Base-by-base conservation (phyloP, 2,888 invertebrate species). In the Oligia latruncula region DNA sequence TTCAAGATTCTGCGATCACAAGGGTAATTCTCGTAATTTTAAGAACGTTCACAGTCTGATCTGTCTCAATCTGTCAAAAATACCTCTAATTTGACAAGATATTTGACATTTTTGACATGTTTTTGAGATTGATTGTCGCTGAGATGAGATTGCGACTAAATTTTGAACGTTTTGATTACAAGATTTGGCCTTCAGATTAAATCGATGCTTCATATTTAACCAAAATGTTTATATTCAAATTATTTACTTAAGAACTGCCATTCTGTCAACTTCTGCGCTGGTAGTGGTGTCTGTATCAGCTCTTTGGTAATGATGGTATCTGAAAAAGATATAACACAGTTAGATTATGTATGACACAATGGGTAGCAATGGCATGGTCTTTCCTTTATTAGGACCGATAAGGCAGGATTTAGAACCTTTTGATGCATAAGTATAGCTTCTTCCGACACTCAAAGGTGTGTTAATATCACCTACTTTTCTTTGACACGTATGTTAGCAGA, bases 231-330 rank as follows among this genome's bases (percentile, higher is more conserved):
- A 11, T 11, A 23, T 8, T 17, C 17, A 74, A n/a, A 65, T 4
- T 15, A 88, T 90, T 87, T 87, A 91, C 91, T 88, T 73, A 95
- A 89, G 46, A 94, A 94, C 62, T 91, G 91, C 95, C 95, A 95
- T 79, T 93, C 90, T n/a, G 94, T 91, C 64, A 86, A 81, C 67
- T 91, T 81, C 9, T 76, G 40, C 64, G 84, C 79, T 4, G 66
- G 71, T 15, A 71, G 82, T 46, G 86, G 75, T 4, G 86, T 88
- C 0, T 89, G 77, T 6, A 95, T 77, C 0, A 95, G 81, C 20
- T 92, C 90, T 66, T 91, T 90, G 1, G 90, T 85, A 8, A 82
- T 83, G 49, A 86, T 86, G 17, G 83, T 67, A 81, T 94, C 95
- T 94, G 90, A 62, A 91, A 92, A 46, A 40, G 66, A 76, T 11